Percentiles rank a stretch among this genome's conserved stretches.
These are phyloP conservation scores for Tokudaia muenninki DNA, from an alignment of 2,797 vertebrate genomes.

Conservation along the genomic window DNA sequence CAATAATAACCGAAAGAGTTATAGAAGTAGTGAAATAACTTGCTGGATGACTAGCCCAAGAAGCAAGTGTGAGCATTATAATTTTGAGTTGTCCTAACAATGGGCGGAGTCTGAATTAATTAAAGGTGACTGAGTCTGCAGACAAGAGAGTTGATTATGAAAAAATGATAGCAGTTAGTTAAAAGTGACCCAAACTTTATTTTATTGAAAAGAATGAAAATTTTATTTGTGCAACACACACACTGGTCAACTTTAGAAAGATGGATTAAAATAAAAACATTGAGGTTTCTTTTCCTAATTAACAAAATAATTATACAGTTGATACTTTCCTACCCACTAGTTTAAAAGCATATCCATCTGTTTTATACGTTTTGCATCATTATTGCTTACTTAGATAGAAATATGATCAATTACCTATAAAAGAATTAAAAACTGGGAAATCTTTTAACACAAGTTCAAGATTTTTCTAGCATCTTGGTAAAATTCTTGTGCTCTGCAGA, in stretches of 20 bases:
- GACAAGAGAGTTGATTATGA: constrained; percentile 66
- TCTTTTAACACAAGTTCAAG: not conserved
- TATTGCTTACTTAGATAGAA: not conserved
- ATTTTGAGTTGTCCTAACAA: constrained; percentile 57
- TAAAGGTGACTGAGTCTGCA: constrained; percentile 32
- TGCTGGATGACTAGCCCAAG: not conserved
- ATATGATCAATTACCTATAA: constrained; percentile 2
- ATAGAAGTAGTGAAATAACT: not conserved
- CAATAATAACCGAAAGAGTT: not conserved
- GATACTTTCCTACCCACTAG: not conserved
- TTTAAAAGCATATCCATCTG: not conserved
- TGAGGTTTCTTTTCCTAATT: constrained; percentile 22
- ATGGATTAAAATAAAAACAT: constrained; percentile 40
- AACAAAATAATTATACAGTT: constrained; percentile 44
- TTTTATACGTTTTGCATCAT: not conserved
- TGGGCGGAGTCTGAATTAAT: constrained; percentile 7
- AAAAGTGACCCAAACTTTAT: constrained; percentile 3
- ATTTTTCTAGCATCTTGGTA: not conserved
- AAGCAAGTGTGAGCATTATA: not conserved
- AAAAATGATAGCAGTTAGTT: constrained; percentile 55
- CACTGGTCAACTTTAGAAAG: not conserved
- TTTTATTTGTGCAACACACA: constrained; percentile 23
- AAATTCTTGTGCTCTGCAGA: not conserved
- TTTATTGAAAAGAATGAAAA: constrained; percentile 50
- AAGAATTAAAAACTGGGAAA: not conserved